Conservation (phyloP, 1,140 invertebrate species). For the Stenopsyche tienmushanensis region DNA sequence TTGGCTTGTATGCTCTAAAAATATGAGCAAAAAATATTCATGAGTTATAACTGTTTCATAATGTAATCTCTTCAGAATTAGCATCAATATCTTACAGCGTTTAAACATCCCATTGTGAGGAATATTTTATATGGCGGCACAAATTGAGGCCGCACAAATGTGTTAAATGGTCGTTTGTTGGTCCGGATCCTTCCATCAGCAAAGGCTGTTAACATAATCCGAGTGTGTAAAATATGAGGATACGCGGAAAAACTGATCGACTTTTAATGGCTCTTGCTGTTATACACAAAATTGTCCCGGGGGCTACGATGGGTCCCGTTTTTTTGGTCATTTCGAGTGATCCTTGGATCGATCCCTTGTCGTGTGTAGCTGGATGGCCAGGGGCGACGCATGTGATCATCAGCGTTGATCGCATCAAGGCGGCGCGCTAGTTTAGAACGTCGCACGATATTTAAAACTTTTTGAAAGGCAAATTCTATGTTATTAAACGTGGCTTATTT, state of each 20-base stretch:
- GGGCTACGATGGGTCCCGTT: neutral
- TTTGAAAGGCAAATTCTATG: slow-evolving; percentile 42
- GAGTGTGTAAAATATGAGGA: slow-evolving; percentile 17
- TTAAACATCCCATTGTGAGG: no score
- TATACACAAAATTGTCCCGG: neutral
- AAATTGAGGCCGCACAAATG: no score
- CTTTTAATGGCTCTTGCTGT: slow-evolving; percentile 24
- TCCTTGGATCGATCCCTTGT: neutral
- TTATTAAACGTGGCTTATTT: slow-evolving; percentile 38
- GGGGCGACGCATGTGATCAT: slow-evolving; percentile 11
- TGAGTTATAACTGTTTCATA: no score
- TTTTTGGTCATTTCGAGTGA: neutral
- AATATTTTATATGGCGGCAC: no score
- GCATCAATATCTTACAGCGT: no score
- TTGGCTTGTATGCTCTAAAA: no score
- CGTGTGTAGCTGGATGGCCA: neutral
- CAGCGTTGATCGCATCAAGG: neutral
- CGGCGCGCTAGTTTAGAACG: slow-evolving; percentile 2
- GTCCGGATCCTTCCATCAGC: neutral
- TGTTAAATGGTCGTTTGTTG: no score
- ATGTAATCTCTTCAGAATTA: no score
- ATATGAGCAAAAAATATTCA: no score
- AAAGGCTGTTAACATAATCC: slow-evolving; percentile 6
- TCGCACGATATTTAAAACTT: slow-evolving; percentile 41
- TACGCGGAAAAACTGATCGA: slow-evolving; percentile 26